Evolutionary conservation across 2,888 invertebrate species (phyloP), one percentile per base, ranked within the genome.

Genomic region (Macrosoma leucophasiata): DNA sequence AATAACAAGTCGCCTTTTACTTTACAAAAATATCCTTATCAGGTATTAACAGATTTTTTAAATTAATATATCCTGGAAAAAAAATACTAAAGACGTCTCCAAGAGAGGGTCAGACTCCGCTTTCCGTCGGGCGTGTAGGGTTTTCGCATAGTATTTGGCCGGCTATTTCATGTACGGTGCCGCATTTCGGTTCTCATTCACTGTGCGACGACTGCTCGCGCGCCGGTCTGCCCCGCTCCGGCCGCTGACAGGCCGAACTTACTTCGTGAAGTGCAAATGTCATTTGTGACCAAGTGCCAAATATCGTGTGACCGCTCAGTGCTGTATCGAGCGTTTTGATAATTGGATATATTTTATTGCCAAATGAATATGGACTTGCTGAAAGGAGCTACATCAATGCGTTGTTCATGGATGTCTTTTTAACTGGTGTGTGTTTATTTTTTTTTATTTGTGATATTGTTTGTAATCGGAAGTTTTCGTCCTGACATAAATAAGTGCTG

Each of bases 371-470:
- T 84, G 84, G 76, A 81, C 84, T 84, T 82, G 76, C 68, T 69
- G 61, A 57, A 67, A 71, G 78, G 75, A 81, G 62, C 72, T 55
- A 73, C 71, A 67, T 82, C 82, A 82, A 79, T 84, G 84, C 76
- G 63, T 77, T 84, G 78, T 84, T 84, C 82, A 84, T 84, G 84
- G 84, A 84, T 84, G 81, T 84, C 75, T 73, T 79, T 76, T 81
- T 82, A 81, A 84, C 71, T 66, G 84, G 84, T 84, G 77, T 72
- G 84, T 84, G 67, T 46, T 47, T 41, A 62, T 62, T 58, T 36
- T 54, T 56, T 62, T 54, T 41, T 33, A 26, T 29, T 36, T 15
- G 10, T 13, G 17, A 27, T 30, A 33, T 41, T 32, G 25, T 32
- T 36, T 14, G 30, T 31, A 22, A 32, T 21, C n/a, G 8, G 12